These are phyloP conservation scores for Phalacrocorax pelagicus DNA, from an alignment of 2,113 vertebrate species.

Conservation along the genomic window DNA sequence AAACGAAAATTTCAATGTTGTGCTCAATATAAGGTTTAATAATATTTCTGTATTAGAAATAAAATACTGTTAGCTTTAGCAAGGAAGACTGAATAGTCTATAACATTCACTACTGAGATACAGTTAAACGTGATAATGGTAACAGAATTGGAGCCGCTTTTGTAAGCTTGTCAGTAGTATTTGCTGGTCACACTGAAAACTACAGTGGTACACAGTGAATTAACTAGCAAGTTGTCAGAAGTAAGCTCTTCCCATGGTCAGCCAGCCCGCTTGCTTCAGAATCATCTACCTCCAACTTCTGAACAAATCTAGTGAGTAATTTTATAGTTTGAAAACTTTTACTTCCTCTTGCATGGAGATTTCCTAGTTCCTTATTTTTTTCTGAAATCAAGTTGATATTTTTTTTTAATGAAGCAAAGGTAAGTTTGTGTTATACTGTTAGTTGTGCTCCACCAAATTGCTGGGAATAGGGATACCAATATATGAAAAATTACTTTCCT, in stretches of 20 bases:
- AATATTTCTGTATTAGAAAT: not conserved
- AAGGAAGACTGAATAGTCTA: not conserved
- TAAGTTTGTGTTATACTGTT: not conserved
- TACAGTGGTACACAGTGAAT: not conserved
- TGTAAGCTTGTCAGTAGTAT: not conserved
- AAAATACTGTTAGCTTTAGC: not conserved
- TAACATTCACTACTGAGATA: not conserved
- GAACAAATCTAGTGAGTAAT: not conserved
- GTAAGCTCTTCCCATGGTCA: not conserved
- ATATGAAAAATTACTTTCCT: not conserved
- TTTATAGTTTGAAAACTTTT: not conserved
- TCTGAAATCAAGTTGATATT: not conserved
- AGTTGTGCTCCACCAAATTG: not conserved
- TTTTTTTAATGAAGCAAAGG: not conserved
- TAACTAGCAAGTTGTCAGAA: not conserved
- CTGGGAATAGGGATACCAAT: not conserved
- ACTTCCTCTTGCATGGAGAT: not conserved
- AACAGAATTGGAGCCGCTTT: not conserved
- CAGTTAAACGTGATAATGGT: not conserved
- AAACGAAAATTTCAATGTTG: not conserved
- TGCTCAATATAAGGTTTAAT: not conserved
- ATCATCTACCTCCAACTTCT: not conserved
- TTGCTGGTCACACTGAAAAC: not conserved
- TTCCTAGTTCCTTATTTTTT: not conserved
- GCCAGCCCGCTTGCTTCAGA: not conserved